Evolutionary conservation across 2,888 invertebrate species (phyloP).

Genomic region (Athalia rosae): DNA sequence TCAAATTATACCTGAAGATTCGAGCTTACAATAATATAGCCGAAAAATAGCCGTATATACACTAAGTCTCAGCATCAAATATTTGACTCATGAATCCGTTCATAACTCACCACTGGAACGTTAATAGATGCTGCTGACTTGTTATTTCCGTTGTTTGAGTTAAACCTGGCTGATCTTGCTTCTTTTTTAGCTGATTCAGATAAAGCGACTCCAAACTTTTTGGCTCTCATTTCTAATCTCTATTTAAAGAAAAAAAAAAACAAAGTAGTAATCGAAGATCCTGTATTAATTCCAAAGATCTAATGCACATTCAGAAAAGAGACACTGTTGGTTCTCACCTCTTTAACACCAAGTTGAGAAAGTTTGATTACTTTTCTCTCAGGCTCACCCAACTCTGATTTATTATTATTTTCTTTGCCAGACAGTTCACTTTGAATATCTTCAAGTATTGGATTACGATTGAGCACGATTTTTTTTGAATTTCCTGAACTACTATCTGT

Average conservation of each 20-base stretch:
- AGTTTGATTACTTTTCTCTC: conserved; percentile 78
- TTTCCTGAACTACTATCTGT: conserved; percentile 60
- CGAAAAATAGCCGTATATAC: no score
- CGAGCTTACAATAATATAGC: no score
- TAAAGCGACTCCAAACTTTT: conserved; percentile 84
- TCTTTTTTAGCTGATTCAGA: conserved; percentile 79
- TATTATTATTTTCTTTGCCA: conserved; percentile 53
- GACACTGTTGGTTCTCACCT: conserved; percentile 68
- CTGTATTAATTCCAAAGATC: background rate
- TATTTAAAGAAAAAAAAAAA: conserved; percentile 56
- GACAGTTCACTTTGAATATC: conserved; percentile 62
- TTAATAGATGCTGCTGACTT: conserved; percentile 69
- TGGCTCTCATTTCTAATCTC: conserved; percentile 86
- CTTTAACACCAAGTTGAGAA: conserved; percentile 77
- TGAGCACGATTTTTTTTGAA: conserved; percentile 80
- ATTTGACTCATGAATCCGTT: background rate
- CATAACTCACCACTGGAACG: conserved; percentile 66
- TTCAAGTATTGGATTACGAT: conserved; percentile 70
- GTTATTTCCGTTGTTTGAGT: conserved; percentile 65
- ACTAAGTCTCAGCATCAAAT: background rate
- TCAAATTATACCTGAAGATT: no score
- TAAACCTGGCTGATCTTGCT: conserved; percentile 82
- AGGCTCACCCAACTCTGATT: conserved; percentile 51
- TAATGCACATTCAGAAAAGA: background rate
- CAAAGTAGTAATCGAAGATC: background rate